phyloP scores from a whole-genome alignment of 2,113 vertebrate genomes.

The Hystrix cristata region DNA sequence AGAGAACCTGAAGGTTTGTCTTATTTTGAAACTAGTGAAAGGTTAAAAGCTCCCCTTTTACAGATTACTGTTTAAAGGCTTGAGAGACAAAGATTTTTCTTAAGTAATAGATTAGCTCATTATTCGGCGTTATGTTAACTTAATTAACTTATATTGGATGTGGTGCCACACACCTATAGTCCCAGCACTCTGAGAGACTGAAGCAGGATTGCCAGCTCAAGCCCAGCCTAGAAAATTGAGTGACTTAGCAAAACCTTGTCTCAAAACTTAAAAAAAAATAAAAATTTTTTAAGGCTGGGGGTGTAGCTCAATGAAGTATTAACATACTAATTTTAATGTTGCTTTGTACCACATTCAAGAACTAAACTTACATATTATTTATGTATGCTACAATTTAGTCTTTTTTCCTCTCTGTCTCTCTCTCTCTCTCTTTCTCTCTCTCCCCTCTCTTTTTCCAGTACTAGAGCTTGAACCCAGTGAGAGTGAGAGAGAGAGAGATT shows the following conservation, averaged over 20 bases:
- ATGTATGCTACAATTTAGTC: neutral
- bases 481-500: no score
- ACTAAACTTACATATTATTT: constrained; percentile 38
- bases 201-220: neutral
- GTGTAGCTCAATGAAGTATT: neutral
- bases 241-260: neutral
- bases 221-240: neutral
- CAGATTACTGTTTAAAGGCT: constrained; percentile 45
- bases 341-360: constrained; percentile 29
- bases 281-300: neutral
- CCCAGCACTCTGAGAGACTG: neutral
- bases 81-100: neutral
- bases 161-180: neutral
- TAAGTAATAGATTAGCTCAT: constrained; percentile 30
- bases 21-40: constrained; percentile 55
- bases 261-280: neutral
- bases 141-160: constrained; percentile 48
- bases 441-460: neutral
- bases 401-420: neutral
- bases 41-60: neutral
- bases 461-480: neutral
- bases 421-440: neutral
- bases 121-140: constrained; percentile 9
- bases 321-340: constrained; percentile 15
- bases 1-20: neutral